A percentile compares a stretch with the other conserved stretches of the same genome.
Evolutionary conservation across 2,113 vertebrate genomes (phyloP).

Genomic region (Rhegmatorhina hoffmannsi): DNA sequence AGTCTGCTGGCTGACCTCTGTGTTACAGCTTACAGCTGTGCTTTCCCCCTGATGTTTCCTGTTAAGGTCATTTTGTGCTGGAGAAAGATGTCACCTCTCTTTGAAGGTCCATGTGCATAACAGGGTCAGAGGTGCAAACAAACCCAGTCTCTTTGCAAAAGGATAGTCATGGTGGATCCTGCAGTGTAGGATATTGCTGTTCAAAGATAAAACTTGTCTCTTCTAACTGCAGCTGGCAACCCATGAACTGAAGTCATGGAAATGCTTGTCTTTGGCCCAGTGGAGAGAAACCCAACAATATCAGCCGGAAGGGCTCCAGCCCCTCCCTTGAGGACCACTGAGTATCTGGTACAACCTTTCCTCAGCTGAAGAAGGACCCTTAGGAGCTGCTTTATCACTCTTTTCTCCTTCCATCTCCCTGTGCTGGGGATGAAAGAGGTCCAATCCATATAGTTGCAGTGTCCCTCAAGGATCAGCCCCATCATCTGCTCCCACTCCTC

Average conservation of each 20-base stretch:
- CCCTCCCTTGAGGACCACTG: neutral
- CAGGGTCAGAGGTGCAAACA: neutral
- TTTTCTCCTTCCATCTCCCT: neutral
- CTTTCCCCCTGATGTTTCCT: neutral
- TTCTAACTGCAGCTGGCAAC: neutral
- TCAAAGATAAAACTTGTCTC: neutral
- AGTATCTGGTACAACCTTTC: neutral
- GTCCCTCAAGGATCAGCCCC: neutral
- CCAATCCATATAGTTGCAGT: neutral
- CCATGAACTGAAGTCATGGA: neutral
- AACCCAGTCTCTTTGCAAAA: neutral
- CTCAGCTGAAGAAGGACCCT: neutral
- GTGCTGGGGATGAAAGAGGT: neutral
- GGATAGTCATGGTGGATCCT: neutral
- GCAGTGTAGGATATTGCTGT: neutral
- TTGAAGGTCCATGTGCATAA: neutral
- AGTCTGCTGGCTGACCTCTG: neutral
- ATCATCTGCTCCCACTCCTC: fast-evolving
- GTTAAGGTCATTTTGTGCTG: neutral
- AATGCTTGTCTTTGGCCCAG: neutral
- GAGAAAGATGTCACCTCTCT: neutral
- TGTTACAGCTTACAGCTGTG: neutral
- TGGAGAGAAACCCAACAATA: neutral
- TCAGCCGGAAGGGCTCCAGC: neutral
- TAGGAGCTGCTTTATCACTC: neutral